Evolutionary conservation across 2,888 invertebrate species (phyloP), one percentile per base, ranked within the genome.

Genomic region (Philopedon plagiatum): DNA sequence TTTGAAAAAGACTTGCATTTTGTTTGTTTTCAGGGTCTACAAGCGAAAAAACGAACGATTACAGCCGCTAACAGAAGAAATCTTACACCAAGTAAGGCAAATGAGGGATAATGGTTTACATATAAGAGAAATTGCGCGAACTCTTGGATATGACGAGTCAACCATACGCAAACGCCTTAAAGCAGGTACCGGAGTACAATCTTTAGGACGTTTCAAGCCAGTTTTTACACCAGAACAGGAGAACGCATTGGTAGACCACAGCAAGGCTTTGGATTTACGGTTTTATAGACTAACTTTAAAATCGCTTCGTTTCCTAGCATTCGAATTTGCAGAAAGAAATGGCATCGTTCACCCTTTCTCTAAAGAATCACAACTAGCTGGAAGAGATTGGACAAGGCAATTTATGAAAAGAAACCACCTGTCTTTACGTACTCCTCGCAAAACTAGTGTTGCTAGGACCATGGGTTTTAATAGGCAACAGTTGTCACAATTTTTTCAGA

Each of bases 331-430:
- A 21, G 8, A 41, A 39, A 29, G 21, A 39, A 71, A 71, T 41
- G 18, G 15, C 15, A 60, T 67, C 26, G 11, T 2, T 11, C 67
- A 61, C 49, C 23, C n/a, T 67, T 71, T 66, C 61, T 26, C 11
- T 11, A 37, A 11, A 39, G 56, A 67, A 54, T 26, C 49, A 2
- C 39, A 72, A 63, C 32, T 68, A 56, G 72, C 72, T 15, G 72
- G 72, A 29, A 69, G 63, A 34, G 68, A 72, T 46, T 72, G 56
- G 41, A 72, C 63, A 21, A 26, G 63, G 18, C 5, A 62, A 13
- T 68, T 72, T 29, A 69, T 68, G 34, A 69, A 62, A 57, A 51
- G 46, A 68, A 54, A 69, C 63, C 29, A 51, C 23, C 58, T 72
- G 9, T 68, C 72, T 18, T 63, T 69, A 11, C 62, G 72, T n/a